Evolutionary conservation across 2,113 vertebrate genomes (phyloP), one percentile per base, ranked within the genome.

Genomic region (Scytalopus superciliaris): DNA sequence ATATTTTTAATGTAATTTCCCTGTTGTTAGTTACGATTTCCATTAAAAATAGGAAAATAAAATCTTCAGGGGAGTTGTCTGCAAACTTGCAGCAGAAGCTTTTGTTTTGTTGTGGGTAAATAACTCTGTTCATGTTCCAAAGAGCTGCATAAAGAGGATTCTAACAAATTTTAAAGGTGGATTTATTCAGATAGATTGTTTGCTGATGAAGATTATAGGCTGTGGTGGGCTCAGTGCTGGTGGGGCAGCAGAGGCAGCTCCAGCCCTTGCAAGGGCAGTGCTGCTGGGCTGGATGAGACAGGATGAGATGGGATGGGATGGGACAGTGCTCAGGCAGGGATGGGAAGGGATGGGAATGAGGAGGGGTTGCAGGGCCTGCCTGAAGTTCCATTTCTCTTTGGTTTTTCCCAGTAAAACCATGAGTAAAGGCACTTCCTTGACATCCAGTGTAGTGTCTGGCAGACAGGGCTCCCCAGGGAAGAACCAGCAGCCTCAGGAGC

Each of bases 401-500:
- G 4, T 76, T 76, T 40, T n/a, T 25, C 47, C 24, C 19, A 62
- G 24, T 40, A 60, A 68, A 82, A 12, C 28, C 45, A 16, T 8
- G 45, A 83, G 28, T 25, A n/a, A 62, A 53, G 39, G n/a, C 6
- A 17, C 9, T 31, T 35, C 35, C 33, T 25, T 21, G 47, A 12
- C 39, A n/a, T n/a, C 53, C 45, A 24, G 28, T 5, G 39, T 11
- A 16, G 19, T 25, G 45, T 8, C 28, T 45, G 60, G 33, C 87
- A 45, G 69, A 6, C 33, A 67, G 68, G 27, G 9, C 19, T 25
- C 16, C 25, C n/a, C n/a, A n/a, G 35, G 14, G n/a, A 72, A 14
- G 30, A n/a, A 56, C 24, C 3, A 0, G 31, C 31, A 52, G 52
- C 62, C 53, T 45, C 1, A 0, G 64, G 23, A 33, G 28, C 7